Conservation (phyloP, 2,888 invertebrate species). For the Mylabris sibirica region DNA sequence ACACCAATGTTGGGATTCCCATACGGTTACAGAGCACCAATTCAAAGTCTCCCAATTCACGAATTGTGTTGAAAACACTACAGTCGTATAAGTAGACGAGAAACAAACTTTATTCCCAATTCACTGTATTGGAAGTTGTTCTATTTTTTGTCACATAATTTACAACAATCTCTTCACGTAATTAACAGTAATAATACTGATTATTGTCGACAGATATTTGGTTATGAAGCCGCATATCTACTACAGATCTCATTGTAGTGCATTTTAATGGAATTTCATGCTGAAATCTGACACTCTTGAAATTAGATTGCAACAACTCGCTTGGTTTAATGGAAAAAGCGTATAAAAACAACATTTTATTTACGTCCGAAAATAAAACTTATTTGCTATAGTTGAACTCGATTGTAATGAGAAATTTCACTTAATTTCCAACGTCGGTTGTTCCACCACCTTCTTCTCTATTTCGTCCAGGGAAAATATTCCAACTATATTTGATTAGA, state of each 20-base stretch:
- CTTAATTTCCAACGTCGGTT: background rate
- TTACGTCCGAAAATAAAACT: background rate
- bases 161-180: background rate
- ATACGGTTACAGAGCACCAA: background rate
- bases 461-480: too few species aligned
- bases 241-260: background rate
- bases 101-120: background rate
- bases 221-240: background rate
- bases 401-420: background rate
- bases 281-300: slow-evolving; percentile 1
- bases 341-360: background rate
- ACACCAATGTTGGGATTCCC: background rate
- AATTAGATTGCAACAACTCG: background rate
- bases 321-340: background rate
- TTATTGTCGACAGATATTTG: too few species aligned
- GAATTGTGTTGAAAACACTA: background rate
- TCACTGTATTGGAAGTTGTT: background rate
- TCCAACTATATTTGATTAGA: background rate
- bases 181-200: background rate
- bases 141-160: too few species aligned
- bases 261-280: background rate
- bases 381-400: background rate
- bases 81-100: background rate
- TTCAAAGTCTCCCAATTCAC: slow-evolving; percentile 1
- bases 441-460: background rate